Conservation (phyloP, 2,888 invertebrate genomes). For the Sinotaia quadrata region DNA sequence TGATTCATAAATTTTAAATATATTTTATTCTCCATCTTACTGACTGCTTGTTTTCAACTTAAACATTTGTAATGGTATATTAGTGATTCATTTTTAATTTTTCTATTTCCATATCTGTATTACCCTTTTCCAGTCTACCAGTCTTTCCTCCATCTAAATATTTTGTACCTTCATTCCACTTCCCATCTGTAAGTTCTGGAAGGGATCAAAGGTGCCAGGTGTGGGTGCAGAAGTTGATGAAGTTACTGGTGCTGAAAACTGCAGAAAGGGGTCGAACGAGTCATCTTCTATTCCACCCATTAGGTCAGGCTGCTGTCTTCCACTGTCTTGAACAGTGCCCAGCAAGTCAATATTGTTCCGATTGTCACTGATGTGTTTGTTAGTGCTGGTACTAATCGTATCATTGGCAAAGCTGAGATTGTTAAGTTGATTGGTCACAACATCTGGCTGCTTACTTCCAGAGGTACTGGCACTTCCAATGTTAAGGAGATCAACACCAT, state of each 20-base stretch:
- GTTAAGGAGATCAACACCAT: constrained; percentile 54
- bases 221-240: constrained; percentile 12
- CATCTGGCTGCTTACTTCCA: constrained; percentile 16
- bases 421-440: constrained; percentile 19
- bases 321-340: constrained; percentile 20
- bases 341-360: constrained; percentile 34
- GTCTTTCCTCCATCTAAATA: no score
- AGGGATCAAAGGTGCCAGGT: constrained; percentile 58
- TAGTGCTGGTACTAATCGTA: not conserved
- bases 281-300: constrained; percentile 39
- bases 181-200: constrained; percentile 39
- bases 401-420: not conserved
- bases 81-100: no score
- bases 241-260: constrained; percentile 35
- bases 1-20: no score
- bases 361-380: not conserved
- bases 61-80: no score
- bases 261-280: constrained; percentile 66
- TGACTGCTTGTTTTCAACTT: no score
- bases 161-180: not conserved
- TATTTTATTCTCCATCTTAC: no score
- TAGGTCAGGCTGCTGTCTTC: constrained; percentile 28
- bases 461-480: constrained; percentile 36
- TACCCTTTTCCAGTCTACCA: no score
- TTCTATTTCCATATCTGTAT: no score